Evolutionary conservation across 2,113 vertebrate species (phyloP).

Genomic region (Rhombomys opimus): DNA sequence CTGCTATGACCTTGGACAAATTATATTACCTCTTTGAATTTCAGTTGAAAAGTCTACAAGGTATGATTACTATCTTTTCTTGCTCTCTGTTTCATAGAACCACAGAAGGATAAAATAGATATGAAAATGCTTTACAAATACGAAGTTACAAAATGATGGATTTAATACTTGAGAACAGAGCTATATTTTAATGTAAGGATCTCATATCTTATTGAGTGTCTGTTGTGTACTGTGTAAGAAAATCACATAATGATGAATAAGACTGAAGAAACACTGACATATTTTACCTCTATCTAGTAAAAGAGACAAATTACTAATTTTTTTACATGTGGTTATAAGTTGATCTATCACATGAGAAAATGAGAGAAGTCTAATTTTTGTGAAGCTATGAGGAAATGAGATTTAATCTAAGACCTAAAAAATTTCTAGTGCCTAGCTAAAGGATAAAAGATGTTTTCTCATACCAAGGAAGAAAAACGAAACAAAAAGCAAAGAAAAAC

Average conservation of each 20-base stretch:
- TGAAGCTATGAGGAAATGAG: slow-evolving; percentile 31
- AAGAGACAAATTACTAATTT: slow-evolving; percentile 31
- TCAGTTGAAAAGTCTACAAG: not conserved
- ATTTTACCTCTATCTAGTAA: not conserved
- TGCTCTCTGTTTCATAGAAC: slow-evolving; percentile 5
- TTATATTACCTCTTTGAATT: not conserved
- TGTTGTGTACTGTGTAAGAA: not conserved
- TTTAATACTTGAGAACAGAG: not conserved
- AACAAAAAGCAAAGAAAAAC: not conserved
- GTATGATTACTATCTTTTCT: not conserved
- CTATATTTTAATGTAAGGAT: not conserved
- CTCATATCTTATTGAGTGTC: not conserved
- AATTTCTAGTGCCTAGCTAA: not conserved
- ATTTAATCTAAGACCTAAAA: slow-evolving; percentile 4
- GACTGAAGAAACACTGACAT: not conserved
- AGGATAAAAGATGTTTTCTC: not conserved
- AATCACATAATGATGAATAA: not conserved
- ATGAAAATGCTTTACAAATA: slow-evolving; percentile 13
- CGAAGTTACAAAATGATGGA: slow-evolving; percentile 25
- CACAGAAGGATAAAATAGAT: not conserved
- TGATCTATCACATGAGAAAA: not conserved
- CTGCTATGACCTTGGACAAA: not conserved
- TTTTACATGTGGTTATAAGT: not conserved
- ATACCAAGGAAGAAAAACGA: slow-evolving; percentile 27
- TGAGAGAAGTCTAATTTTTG: not conserved